Conservation (phyloP, 2,888 invertebrate species). For the Thyatira batis region DNA sequence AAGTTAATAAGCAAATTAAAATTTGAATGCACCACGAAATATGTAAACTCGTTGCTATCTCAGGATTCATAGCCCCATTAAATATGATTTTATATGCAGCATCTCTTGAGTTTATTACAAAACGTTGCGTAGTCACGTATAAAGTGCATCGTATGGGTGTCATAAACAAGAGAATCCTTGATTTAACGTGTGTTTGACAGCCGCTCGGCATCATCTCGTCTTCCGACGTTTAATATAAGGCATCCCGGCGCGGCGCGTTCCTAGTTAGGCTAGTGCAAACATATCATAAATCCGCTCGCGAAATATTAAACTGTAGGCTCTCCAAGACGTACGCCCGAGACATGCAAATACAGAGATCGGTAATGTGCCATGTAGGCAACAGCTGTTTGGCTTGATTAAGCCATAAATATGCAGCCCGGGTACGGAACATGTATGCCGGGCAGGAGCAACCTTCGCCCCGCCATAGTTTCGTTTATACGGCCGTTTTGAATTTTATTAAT, state of each 20-base stretch:
- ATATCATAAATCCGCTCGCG: constrained; percentile 35
- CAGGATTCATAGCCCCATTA: background rate
- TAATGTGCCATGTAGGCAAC: constrained; percentile 47
- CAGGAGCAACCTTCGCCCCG: constrained; percentile 28
- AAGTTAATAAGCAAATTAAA: background rate
- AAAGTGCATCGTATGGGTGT: background rate
- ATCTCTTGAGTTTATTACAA: background rate
- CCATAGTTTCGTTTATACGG: constrained; percentile 37
- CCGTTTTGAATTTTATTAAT: constrained; percentile 43
- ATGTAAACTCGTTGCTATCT: background rate
- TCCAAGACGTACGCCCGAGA: constrained; percentile 45
- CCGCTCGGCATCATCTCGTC: background rate
- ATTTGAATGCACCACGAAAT: background rate
- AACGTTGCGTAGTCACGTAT: background rate
- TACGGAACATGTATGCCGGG: constrained; percentile 40
- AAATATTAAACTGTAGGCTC: constrained; percentile 48
- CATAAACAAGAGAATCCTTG: background rate
- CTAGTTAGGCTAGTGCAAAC: constrained; percentile 11
- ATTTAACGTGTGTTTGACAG: background rate
- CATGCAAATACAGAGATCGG: constrained; percentile 37
- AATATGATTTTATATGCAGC: background rate
- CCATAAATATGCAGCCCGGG: constrained; percentile 56
- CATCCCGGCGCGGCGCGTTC: background rate
- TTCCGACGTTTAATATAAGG: background rate
- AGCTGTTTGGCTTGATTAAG: constrained; percentile 58